Conservation (phyloP, 2,113 vertebrate genomes). For the Tragulus kanchil region DNA sequence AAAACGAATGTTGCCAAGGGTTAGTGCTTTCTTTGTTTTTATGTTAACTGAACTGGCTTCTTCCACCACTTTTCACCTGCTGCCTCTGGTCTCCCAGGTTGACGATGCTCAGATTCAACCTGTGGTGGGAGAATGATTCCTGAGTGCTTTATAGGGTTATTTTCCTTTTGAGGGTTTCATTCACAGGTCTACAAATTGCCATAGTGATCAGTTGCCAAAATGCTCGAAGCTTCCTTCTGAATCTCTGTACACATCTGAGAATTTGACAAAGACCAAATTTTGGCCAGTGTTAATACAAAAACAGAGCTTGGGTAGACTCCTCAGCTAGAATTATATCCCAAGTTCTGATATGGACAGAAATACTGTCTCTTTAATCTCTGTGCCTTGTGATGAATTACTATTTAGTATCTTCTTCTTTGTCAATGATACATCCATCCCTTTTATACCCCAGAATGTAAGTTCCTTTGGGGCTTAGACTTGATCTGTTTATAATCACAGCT, state of each 20-base stretch:
- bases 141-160: not conserved
- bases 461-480: not conserved
- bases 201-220: not conserved
- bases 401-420: not conserved
- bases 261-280: constrained; percentile 1
- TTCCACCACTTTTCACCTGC: not conserved
- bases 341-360: not conserved
- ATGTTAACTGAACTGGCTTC: not conserved
- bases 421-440: not conserved
- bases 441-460: not conserved
- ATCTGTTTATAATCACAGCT: not conserved
- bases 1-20: not conserved
- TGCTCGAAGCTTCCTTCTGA: constrained; percentile 18
- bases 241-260: constrained; percentile 25
- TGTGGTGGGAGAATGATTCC: not conserved
- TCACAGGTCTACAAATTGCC: not conserved
- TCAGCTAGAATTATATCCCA: not conserved
- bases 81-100: not conserved
- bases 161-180: not conserved
- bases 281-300: constrained; percentile 8
- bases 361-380: not conserved
- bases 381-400: not conserved
- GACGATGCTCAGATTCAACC: not conserved
- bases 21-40: not conserved
- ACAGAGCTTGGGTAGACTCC: not conserved